Evolutionary conservation across 2,888 invertebrate genomes (phyloP).

Genomic region (Leptura quadrifasciata): DNA sequence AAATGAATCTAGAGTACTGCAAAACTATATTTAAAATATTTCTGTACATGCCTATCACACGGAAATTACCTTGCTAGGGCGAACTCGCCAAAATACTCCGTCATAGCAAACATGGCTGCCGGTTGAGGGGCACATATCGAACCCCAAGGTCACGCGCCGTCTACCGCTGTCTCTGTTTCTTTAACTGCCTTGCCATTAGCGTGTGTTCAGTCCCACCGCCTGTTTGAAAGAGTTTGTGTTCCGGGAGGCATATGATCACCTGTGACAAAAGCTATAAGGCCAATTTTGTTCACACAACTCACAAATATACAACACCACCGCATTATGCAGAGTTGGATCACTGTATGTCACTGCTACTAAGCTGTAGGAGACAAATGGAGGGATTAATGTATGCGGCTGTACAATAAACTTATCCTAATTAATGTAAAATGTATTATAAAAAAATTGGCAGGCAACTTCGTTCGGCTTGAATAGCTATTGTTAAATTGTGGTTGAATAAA

Average conservation of each 20-base stretch:
- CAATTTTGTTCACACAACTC: slow-evolving; percentile 29
- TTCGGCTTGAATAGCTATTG: neutral
- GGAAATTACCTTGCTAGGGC: slow-evolving; percentile 73
- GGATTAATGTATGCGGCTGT: neutral
- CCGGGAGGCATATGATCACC: slow-evolving; percentile 22
- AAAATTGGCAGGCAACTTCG: slow-evolving; percentile 14
- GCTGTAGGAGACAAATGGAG: slow-evolving; percentile 21
- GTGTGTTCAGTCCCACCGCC: slow-evolving; percentile 47
- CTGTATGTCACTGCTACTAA: slow-evolving; percentile 46
- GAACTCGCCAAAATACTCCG: slow-evolving; percentile 76
- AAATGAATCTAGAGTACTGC: neutral
- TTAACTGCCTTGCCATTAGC: slow-evolving; percentile 21
- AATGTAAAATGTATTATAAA: neutral
- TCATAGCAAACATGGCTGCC: slow-evolving; percentile 75
- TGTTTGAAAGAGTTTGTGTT: slow-evolving; percentile 43
- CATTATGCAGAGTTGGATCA: slow-evolving; percentile 41
- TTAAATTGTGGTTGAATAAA: slow-evolving; percentile 16
- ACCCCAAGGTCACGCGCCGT: slow-evolving; percentile 53
- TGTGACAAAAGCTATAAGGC: neutral
- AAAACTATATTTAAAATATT: neutral
- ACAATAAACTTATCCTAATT: neutral
- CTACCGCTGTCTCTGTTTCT: slow-evolving; percentile 43
- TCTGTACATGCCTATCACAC: slow-evolving; percentile 8
- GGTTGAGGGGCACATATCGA: slow-evolving; percentile 57
- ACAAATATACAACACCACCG: slow-evolving; percentile 40